Evolutionary conservation across 1,140 invertebrate species (phyloP).

Genomic region (Zaprionus davidi): DNA sequence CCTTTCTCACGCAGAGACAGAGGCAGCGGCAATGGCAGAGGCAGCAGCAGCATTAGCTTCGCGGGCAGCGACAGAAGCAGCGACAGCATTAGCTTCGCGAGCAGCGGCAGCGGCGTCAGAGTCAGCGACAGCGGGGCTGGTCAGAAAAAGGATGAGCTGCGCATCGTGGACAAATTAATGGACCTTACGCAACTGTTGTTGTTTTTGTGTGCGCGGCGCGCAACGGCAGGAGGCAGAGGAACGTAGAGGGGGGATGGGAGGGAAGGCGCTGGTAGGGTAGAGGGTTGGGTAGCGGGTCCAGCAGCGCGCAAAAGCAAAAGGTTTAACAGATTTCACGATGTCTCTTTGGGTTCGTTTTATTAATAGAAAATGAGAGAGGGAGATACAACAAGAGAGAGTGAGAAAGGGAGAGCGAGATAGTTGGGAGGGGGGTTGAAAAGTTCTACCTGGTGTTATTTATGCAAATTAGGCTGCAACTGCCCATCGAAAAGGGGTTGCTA

Average conservation of each 20-base stretch:
- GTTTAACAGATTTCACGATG: constrained; percentile 1
- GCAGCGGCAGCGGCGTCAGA: constrained; percentile 12
- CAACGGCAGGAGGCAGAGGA: not conserved
- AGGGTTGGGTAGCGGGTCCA: not conserved
- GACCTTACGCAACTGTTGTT: constrained; percentile 45
- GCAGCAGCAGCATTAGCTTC: not conserved
- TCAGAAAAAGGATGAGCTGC: constrained; percentile 60
- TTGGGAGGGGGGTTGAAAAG: not conserved
- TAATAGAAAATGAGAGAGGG: not conserved
- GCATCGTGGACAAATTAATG: constrained; percentile 73
- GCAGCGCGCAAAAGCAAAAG: not conserved
- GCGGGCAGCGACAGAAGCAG: constrained; percentile 3
- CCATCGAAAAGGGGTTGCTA: constrained; percentile 23
- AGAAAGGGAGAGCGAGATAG: not conserved
- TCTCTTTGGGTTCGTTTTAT: not conserved
- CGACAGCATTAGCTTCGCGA: not conserved
- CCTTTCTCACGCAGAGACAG: constrained; percentile 34
- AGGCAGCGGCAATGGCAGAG: not conserved
- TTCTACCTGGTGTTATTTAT: not conserved
- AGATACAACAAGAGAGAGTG: not conserved
- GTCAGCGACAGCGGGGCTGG: constrained; percentile 11
- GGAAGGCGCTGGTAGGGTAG: not conserved
- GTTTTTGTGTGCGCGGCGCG: constrained; percentile 29
- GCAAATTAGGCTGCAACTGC: constrained; percentile 5
- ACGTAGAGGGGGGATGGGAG: not conserved